Percentiles rank a stretch among this genome's conserved stretches.
These are phyloP conservation scores for Drosophila histrio DNA, from an alignment of 2,888 invertebrate genomes.

Conservation along the genomic window DNA sequence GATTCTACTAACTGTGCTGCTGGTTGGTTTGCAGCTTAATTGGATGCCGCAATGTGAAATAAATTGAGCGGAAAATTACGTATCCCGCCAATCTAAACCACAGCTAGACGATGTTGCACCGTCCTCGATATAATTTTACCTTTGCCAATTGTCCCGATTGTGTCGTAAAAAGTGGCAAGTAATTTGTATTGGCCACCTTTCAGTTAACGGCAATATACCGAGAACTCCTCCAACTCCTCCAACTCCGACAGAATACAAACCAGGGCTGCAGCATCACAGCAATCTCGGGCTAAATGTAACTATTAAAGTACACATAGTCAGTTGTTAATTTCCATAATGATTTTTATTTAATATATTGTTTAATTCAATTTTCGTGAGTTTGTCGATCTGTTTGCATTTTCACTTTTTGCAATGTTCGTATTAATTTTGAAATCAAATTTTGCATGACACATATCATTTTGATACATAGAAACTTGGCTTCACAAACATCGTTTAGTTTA, in stretches of 20 bases:
- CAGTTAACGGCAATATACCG: not conserved
- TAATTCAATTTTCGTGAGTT: constrained; percentile 58
- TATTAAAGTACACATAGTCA: not conserved
- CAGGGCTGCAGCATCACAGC: too few relatives aligned
- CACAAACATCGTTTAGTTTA: constrained; percentile 23
- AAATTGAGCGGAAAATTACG: constrained; percentile 85
- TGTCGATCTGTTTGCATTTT: constrained; percentile 1
- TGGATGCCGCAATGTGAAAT: constrained; percentile 84
- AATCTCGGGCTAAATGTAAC: not conserved
- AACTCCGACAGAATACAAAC: not conserved
- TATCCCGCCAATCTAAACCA: constrained; percentile 75
- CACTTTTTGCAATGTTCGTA: constrained; percentile 17
- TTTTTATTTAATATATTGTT: constrained; percentile 72
- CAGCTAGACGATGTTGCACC: constrained; percentile 54
- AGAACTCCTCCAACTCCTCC: not conserved
- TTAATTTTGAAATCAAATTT: constrained; percentile 45
- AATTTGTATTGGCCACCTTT: constrained; percentile 38
- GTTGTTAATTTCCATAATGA: constrained; percentile 60
- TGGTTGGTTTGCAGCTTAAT: constrained; percentile 81
- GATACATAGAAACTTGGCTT: constrained; percentile 49
- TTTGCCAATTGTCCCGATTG: constrained; percentile 65
- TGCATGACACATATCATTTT: constrained; percentile 45
- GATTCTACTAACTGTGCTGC: not conserved
- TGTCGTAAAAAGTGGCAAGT: constrained; percentile 53
- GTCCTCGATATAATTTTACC: constrained; percentile 53